Evolutionary conservation across 1,140 invertebrate species (phyloP), one percentile per base, ranked within the genome.

Genomic region (Sarcophaga peregrina): DNA sequence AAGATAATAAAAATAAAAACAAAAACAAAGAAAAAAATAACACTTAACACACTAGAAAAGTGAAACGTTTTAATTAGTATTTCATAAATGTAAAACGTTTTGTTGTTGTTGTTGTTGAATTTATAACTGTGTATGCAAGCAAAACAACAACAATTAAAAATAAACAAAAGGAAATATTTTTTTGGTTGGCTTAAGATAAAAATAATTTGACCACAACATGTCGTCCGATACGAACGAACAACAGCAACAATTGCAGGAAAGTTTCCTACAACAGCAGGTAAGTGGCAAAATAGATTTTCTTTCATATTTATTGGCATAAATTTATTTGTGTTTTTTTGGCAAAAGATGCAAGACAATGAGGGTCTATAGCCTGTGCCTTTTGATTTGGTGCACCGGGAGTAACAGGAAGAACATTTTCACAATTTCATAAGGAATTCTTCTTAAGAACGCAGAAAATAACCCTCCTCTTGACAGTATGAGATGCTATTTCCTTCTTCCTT

Each of bases 211-310:
- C 20, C 50, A n/a, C 8, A 78, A n/a, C 62, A 85, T 85, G 84
- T 85, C 84, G n/a, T 78, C 75, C 75, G 75, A 78, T 25, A n/a
- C 75, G 48, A 78, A 78, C 75, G 84, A 84, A 20, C 9, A 13
- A 6, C 73, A 81, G n/a, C 81, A 83, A 45, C 73, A 72, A 37
- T 50, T 85, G 46, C 84, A 85, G 78, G 84, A 85, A 48, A 84
- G 62, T 74, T 84, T 85, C 45, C 73, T 75, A 15, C 82, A 84
- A 74, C 84, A 85, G 72, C 84, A 85, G 83, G 84, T 85, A 58
- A 82, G 54, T 74, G 3, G 25, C 25, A 11, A 80, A 50, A 37
- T 58, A n/a, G 7, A 58, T 13, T 58, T 58, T 15, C 13, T 13
- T 58, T 13, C 4, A 9, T 58, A 4, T 37, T 37, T 37, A 58